Evolutionary conservation across 1,140 invertebrate species (phyloP).

Genomic region (Brachionus plicatilis): DNA sequence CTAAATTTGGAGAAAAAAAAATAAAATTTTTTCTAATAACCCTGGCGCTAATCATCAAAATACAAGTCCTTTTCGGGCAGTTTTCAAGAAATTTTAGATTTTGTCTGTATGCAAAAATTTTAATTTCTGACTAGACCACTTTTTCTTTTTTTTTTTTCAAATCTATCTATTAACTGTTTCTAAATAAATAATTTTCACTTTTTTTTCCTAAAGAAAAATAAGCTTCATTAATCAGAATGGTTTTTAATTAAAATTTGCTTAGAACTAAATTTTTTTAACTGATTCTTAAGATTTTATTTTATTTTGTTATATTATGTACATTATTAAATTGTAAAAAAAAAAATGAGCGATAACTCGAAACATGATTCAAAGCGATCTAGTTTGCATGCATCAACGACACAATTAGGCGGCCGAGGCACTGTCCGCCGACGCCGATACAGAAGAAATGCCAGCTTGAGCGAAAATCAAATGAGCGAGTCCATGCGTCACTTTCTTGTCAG

Average conservation of each 20-base stretch:
- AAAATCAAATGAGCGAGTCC: conserved; percentile 11
- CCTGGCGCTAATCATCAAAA: background rate
- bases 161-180: too few species aligned
- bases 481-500: conserved; percentile 10
- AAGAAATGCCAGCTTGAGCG: background rate
- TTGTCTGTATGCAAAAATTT: background rate
- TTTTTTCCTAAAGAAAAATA: background rate
- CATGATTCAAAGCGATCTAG: background rate
- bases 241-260: background rate
- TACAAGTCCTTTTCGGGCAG: background rate
- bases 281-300: background rate
- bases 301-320: conserved; percentile 17
- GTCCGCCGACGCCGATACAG: conserved; percentile 5
- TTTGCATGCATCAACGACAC: conserved; percentile 18
- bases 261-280: background rate
- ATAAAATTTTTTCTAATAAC: background rate
- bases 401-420: conserved; percentile 26
- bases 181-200: background rate
- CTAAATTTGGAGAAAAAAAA: background rate
- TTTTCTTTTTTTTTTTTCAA: too few species aligned
- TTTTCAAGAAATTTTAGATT: background rate
- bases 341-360: background rate
- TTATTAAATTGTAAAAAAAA: background rate
- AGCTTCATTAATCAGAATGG: background rate
- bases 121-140: background rate